These are phyloP conservation scores for Heptranchias perlo DNA, from an alignment of 2,113 vertebrate species.

Conservation along the genomic window DNA sequence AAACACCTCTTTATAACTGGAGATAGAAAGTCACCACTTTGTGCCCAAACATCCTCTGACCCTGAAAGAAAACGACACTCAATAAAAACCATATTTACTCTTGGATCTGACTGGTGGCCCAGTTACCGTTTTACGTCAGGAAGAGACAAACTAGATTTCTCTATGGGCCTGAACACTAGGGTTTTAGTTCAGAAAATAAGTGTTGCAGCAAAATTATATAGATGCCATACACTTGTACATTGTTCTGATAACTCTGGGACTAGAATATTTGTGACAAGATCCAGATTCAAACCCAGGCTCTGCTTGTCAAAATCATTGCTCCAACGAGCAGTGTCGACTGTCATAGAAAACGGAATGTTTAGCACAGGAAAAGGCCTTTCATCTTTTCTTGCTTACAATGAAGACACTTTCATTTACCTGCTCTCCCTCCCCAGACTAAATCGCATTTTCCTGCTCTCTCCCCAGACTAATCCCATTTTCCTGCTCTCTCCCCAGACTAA, in stretches of 20 bases:
- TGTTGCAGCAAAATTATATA: neutral
- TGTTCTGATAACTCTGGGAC: neutral
- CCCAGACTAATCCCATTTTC: neutral
- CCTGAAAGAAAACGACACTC: neutral
- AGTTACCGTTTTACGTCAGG: neutral
- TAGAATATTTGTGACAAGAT: neutral
- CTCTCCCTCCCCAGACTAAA: neutral
- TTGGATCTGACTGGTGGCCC: no score
- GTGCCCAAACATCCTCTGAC: no score
- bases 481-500: no score
- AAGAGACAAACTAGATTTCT: neutral
- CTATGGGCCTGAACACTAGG: neutral
- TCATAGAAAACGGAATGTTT: neutral
- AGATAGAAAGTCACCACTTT: neutral
- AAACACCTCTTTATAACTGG: neutral
- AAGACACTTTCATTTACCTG: neutral
- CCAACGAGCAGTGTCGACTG: neutral
- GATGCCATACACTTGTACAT: neutral
- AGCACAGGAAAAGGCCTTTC: neutral
- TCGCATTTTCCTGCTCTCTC: neutral
- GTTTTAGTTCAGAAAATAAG: neutral
- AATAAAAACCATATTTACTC: neutral
- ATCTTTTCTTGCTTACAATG: neutral
- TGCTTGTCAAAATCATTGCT: neutral
- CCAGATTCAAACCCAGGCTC: neutral